Evolutionary conservation across 1,140 invertebrate genomes (phyloP), one percentile per base, ranked within the genome.

Genomic region (Cyphomyrmex costatus): DNA sequence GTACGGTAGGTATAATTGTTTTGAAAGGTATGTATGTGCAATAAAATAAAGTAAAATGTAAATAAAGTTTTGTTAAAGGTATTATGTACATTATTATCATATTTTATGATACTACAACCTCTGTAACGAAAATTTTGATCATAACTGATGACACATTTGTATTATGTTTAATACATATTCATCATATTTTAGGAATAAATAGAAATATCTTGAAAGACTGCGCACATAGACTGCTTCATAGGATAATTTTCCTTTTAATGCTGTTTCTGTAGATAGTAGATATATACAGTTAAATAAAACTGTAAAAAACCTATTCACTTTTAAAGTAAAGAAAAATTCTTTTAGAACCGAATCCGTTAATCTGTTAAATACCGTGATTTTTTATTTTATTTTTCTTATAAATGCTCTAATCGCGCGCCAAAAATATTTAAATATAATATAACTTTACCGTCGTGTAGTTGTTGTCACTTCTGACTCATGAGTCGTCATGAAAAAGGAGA

Each of bases 41-140:
- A 19, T 6, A 21, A n/a, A n/a, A n/a, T n/a, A 30, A 5, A 21
- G 2, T 36, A 36, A 36, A 42, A 16, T 36, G 1, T 2, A 42
- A 70, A 42, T 66, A 33, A 16, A 19, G 46, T 33, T 21, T 73
- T 53, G 24, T 89, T 89, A 46, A 85, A 92, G 91, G 78, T 92
- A 1, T 36, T 88, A 10, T 74, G 76, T 14, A 80, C 85, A 5
- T 91, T 88, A 63, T 80, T 16, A 36, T 76, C 66, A 60, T 82
- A 82, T 7, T 82, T 82, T 21, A 71, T 60, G 79, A 19, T 80
- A 14, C 56, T 56, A 30, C 53, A 30, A 6, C 58, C 36, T 58
- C 4, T 79, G 2, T 21, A 46, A 24, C 7, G 5, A 61, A 49
- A 42, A 12, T 33, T 61, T 5, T 12, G 33, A 63, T 76, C 3